phyloP scores from a whole-genome alignment of 2,888 invertebrate genomes.

The Sclerodermus sp. region DNA sequence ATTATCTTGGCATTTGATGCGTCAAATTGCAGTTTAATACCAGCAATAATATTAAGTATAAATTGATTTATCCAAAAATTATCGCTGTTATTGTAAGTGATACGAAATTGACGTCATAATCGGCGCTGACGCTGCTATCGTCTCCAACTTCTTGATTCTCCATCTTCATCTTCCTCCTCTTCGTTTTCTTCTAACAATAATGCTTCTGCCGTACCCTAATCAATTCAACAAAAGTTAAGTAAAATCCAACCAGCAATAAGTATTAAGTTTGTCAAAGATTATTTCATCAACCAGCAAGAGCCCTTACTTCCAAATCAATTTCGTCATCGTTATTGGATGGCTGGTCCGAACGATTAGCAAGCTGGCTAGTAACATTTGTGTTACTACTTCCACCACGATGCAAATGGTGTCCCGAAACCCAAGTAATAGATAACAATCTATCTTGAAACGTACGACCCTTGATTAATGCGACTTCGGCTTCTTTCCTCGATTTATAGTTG shows the following conservation, averaged over 20 bases:
- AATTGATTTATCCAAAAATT: constrained; percentile 31
- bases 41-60: constrained; percentile 32
- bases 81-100: constrained; percentile 33
- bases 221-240: neutral
- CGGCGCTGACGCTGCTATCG: constrained; percentile 66
- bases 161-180: constrained; percentile 84
- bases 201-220: constrained; percentile 61
- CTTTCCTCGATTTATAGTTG: constrained; percentile 74
- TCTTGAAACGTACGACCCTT: constrained; percentile 79
- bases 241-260: too few species aligned
- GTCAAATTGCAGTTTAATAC: constrained; percentile 36
- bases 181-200: constrained; percentile 78
- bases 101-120: constrained; percentile 38
- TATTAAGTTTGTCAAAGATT: too few species aligned
- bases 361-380: constrained; percentile 26
- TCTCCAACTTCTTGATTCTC: constrained; percentile 86
- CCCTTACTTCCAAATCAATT: constrained; percentile 53
- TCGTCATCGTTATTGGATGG: constrained; percentile 46
- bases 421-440: constrained; percentile 59
- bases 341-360: constrained; percentile 48
- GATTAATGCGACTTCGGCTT: constrained; percentile 76
- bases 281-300: too few species aligned
- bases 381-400: constrained; percentile 59
- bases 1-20: constrained; percentile 36
- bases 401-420: constrained; percentile 57